phyloP scores from a whole-genome alignment of 2,888 invertebrate genomes.

The Eretmocerus hayati region DNA sequence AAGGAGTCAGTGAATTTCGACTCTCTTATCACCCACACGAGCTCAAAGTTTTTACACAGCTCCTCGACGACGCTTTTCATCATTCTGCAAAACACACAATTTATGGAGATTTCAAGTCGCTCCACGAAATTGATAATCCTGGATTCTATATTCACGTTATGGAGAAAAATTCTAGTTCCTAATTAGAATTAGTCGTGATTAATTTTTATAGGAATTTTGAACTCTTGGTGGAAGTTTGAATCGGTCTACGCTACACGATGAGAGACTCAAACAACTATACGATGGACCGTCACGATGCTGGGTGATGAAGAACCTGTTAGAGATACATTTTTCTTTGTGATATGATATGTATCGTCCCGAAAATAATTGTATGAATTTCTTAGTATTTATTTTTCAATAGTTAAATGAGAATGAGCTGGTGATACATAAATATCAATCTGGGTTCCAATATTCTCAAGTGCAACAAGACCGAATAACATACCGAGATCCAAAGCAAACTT shows the following conservation, averaged over 20 bases:
- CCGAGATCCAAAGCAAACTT: no score
- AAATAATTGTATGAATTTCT: no score
- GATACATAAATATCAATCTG: no score
- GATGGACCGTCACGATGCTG: no score
- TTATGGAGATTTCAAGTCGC: slow-evolving; percentile 73
- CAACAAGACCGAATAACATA: no score
- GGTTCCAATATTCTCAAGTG: no score
- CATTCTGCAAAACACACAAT: slow-evolving; percentile 59
- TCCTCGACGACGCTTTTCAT: slow-evolving; percentile 67
- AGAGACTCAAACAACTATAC: background rate
- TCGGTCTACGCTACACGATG: background rate
- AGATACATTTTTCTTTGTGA: no score
- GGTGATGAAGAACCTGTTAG: no score
- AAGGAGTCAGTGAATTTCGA: slow-evolving; percentile 65
- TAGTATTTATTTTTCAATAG: no score
- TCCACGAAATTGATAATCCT: slow-evolving; percentile 59
- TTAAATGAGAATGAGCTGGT: no score
- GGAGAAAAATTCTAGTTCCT: slow-evolving; percentile 57
- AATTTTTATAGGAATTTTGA: background rate
- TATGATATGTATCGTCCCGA: no score
- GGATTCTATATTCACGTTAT: slow-evolving; percentile 82
- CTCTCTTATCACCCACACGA: slow-evolving; percentile 84
- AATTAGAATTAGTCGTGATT: background rate
- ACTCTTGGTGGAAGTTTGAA: background rate
- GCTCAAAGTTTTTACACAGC: slow-evolving; percentile 61